Evolutionary conservation across 1,140 invertebrate species (phyloP).

Genomic region (Drosophila fuyamai): DNA sequence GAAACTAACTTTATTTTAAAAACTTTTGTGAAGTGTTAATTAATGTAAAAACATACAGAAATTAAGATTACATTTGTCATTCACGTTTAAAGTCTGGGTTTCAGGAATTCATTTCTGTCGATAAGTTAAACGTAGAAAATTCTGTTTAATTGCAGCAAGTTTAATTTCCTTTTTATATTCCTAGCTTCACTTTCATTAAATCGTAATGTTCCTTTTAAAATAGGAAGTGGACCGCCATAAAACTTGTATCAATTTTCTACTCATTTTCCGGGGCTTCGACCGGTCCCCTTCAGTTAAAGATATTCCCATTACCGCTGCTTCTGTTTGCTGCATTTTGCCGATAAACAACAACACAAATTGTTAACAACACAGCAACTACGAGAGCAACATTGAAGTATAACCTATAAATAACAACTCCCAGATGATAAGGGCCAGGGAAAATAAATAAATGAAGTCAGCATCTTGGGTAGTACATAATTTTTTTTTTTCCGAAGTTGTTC

Average conservation of each 20-base stretch:
- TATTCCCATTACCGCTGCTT: conserved; percentile 12
- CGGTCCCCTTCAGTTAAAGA: conserved; percentile 10
- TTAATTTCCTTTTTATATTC: not conserved
- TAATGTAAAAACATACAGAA: too few relatives aligned
- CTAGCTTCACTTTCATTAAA: not conserved
- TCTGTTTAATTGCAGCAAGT: not conserved
- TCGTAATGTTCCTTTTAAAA: not conserved
- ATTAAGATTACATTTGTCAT: too few relatives aligned
- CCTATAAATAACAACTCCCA: conserved; percentile 75
- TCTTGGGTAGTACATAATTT: conserved; percentile 79
- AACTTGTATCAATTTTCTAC: conserved; percentile 1
- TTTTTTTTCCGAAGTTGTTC: conserved; percentile 62
- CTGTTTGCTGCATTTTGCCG: conserved; percentile 64
- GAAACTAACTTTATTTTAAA: not conserved
- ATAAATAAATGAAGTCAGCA: conserved; percentile 79
- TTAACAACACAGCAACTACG: conserved; percentile 46
- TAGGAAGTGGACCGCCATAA: not conserved
- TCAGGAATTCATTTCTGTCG: too few relatives aligned
- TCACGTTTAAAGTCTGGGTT: too few relatives aligned
- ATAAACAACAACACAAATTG: conserved; percentile 74
- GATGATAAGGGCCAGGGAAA: conserved; percentile 52
- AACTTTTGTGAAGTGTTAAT: not conserved
- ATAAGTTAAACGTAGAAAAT: too few relatives aligned
- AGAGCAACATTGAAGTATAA: conserved; percentile 44
- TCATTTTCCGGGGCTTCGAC: not conserved